A percentile compares a stretch with the other conserved stretches of the same genome.
These are phyloP conservation scores for Periplaneta americana DNA, from an alignment of 1,140 invertebrate genomes.

Conservation along the genomic window DNA sequence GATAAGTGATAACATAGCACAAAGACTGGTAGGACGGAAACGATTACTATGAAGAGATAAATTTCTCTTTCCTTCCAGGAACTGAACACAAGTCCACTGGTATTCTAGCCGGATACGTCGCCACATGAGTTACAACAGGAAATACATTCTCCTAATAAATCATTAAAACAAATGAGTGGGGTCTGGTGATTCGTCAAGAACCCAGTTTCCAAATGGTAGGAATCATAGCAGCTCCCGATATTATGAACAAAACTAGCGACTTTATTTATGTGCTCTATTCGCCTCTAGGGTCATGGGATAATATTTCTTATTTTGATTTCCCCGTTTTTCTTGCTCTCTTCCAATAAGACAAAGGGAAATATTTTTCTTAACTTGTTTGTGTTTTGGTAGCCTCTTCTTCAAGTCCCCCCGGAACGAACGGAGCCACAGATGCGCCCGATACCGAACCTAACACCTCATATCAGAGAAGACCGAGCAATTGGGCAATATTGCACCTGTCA, in stretches of 20 bases:
- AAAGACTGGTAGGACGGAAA: no score
- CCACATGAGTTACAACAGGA: no score
- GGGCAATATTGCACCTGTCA: not conserved
- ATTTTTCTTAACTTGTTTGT: not conserved
- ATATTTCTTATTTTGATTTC: not conserved
- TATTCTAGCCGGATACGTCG: no score
- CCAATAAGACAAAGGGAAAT: not conserved
- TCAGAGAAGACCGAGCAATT: not conserved
- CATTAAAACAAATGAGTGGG: no score
- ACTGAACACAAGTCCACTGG: no score
- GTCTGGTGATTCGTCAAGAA: no score
- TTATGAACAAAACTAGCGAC: not conserved
- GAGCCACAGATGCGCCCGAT: not conserved
- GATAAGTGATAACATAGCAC: no score
- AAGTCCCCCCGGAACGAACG: not conserved
- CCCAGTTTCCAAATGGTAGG: no score
- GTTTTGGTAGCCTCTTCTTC: not conserved
- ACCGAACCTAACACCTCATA: not conserved
- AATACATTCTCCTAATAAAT: no score
- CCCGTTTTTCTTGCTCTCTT: constrained; percentile 6
- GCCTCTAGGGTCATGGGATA: not conserved
- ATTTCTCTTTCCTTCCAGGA: no score
- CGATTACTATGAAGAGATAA: no score
- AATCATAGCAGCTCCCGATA: not conserved
- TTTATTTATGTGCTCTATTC: not conserved